A percentile compares a stretch with the other conserved stretches of the same genome.
phyloP scores from a whole-genome alignment of 2,888 invertebrate genomes.

The Alcis repandata region DNA sequence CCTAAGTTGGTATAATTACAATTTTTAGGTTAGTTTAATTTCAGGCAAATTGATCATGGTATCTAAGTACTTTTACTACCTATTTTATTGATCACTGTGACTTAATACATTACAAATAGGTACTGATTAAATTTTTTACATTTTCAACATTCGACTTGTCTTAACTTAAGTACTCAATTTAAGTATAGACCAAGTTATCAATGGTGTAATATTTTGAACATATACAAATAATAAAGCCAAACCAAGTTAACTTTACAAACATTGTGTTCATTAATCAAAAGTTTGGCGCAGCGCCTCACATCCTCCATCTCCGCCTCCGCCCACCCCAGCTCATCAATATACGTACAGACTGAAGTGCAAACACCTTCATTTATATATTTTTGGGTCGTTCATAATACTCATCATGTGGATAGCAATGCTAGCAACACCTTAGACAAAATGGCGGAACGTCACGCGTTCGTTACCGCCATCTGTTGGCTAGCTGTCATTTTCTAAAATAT shows the following conservation, averaged over 20 bases:
- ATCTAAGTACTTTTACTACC: neutral
- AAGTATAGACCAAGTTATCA: conserved; percentile 56
- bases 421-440: conserved; percentile 80
- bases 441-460: conserved; percentile 53
- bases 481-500: conserved; percentile 62
- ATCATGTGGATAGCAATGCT: conserved; percentile 34
- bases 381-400: conserved; percentile 70
- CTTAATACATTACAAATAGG: too few species aligned
- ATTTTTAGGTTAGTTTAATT: too few species aligned
- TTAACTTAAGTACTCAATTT: neutral
- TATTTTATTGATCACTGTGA: neutral
- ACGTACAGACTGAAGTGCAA: conserved; percentile 51
- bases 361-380: conserved; percentile 44
- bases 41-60: too few species aligned
- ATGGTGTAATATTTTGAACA: conserved; percentile 79
- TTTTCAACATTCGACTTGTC: neutral
- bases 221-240: conserved; percentile 54
- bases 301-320: conserved; percentile 71
- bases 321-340: conserved; percentile 59
- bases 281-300: conserved; percentile 83
- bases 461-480: conserved; percentile 43
- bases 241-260: conserved; percentile 82
- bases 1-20: too few species aligned
- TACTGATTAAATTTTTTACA: too few species aligned
- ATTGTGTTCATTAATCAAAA: conserved; percentile 86